Conservation (phyloP, 2,797 vertebrate genomes). For the Gobionotothen gibberifrons region DNA sequence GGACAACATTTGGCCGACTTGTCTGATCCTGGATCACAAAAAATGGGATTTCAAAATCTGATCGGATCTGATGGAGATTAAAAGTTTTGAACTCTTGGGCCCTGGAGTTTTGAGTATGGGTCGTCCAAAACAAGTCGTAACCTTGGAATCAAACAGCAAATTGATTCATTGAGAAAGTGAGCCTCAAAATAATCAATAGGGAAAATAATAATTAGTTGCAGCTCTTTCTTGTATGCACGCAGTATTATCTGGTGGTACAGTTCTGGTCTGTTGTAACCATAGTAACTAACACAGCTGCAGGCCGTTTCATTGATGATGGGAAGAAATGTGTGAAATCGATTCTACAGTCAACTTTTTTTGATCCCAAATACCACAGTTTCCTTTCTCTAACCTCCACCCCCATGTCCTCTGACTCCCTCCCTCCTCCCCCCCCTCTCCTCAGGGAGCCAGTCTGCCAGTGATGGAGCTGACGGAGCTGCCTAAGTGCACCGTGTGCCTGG, state of each 20-base stretch:
- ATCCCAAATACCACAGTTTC: neutral
- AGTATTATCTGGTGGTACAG: too few relatives aligned
- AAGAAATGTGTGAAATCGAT: neutral
- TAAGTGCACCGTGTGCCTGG: conserved; percentile 97
- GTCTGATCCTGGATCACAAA: too few relatives aligned
- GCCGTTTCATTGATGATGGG: neutral
- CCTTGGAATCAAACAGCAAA: neutral
- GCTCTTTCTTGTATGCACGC: neutral
- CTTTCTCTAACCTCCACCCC: neutral
- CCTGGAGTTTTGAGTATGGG: too few relatives aligned
- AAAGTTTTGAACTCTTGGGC: too few relatives aligned
- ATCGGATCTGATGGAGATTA: too few relatives aligned
- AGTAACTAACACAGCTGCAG: neutral
- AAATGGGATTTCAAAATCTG: too few relatives aligned
- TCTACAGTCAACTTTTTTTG: neutral
- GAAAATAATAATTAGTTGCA: neutral
- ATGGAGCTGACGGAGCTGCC: conserved; percentile 98
- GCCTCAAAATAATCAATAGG: neutral
- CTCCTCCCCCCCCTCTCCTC: neutral
- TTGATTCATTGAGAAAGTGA: neutral
- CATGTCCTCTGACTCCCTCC: neutral
- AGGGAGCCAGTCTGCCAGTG: conserved; percentile 97
- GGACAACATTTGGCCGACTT: too few relatives aligned
- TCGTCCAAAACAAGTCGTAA: too few relatives aligned
- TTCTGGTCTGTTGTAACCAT: too few relatives aligned